Evolutionary conservation across 2,888 invertebrate species (phyloP).

Genomic region (Pollenia griseotomentosa): DNA sequence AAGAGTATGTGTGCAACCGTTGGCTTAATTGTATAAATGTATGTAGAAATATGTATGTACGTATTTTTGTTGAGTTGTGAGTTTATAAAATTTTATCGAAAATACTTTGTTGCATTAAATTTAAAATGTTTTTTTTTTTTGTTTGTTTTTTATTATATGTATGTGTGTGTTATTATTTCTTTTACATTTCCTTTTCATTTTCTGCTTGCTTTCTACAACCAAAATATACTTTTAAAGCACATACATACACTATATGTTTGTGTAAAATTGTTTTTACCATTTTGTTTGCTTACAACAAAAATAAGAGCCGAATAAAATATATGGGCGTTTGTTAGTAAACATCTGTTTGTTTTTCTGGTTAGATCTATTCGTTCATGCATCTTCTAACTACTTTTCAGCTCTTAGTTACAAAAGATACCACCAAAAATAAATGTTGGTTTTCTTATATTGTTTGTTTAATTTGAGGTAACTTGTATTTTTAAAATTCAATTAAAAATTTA

Average conservation of each 20-base stretch:
- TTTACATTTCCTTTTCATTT: slow-evolving; percentile 38
- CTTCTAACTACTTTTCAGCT: background rate
- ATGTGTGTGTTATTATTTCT: slow-evolving; percentile 15
- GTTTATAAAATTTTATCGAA: slow-evolving; percentile 45
- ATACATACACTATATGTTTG: background rate
- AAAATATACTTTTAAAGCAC: background rate
- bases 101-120: slow-evolving; percentile 31
- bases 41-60: background rate
- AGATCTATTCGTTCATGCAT: slow-evolving; percentile 17
- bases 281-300: background rate
- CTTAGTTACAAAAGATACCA: background rate
- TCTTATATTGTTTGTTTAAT: background rate
- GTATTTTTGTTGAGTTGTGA: slow-evolving; percentile 20
- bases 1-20: background rate
- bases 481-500: slow-evolving; percentile 1
- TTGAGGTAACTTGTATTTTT: background rate
- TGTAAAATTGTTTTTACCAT: background rate
- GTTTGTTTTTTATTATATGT: background rate
- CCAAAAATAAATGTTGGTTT: slow-evolving; percentile 25
- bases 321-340: slow-evolving; percentile 9
- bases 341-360: slow-evolving; percentile 18
- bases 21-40: too few species aligned
- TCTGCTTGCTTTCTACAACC: slow-evolving; percentile 18
- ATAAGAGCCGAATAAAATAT: slow-evolving; percentile 17
- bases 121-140: background rate